A percentile compares a stretch with the other conserved stretches of the same genome.
Evolutionary conservation across 2,113 vertebrate genomes (phyloP).

Genomic region (Ceyx melanurus): DNA sequence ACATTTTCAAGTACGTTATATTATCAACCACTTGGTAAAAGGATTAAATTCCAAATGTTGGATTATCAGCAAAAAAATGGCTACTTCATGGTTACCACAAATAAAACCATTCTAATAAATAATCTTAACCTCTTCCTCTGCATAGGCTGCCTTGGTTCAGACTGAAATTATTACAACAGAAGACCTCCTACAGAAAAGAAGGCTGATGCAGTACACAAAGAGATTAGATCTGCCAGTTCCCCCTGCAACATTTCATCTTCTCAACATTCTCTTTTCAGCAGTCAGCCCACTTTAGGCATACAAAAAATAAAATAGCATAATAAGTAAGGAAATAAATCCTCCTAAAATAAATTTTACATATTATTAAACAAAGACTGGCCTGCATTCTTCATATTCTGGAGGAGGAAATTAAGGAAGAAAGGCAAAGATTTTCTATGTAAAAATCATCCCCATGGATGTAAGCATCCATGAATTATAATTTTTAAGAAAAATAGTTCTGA

Average conservation of each 20-base stretch:
- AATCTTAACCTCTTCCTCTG: background rate
- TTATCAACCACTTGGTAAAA: background rate
- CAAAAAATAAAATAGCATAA: background rate
- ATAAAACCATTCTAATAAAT: background rate
- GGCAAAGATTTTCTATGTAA: background rate
- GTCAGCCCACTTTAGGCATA: background rate
- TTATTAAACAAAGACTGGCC: background rate
- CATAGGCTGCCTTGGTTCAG: background rate
- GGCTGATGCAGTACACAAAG: background rate
- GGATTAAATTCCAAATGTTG: background rate
- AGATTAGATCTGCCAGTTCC: slow-evolving; percentile 9
- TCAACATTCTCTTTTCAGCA: background rate
- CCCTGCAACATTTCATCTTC: background rate
- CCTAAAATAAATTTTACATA: background rate
- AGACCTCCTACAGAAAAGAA: background rate
- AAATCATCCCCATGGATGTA: too few species aligned
- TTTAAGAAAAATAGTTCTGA: background rate
- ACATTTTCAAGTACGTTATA: background rate
- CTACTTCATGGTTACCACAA: background rate
- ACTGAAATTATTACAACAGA: background rate
- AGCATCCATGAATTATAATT: background rate
- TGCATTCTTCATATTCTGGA: background rate
- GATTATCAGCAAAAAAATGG: background rate
- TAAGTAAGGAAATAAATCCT: background rate
- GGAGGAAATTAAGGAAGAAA: background rate